Evolutionary conservation across 1,140 invertebrate species (phyloP).

Genomic region (Bradynema listronoti): DNA sequence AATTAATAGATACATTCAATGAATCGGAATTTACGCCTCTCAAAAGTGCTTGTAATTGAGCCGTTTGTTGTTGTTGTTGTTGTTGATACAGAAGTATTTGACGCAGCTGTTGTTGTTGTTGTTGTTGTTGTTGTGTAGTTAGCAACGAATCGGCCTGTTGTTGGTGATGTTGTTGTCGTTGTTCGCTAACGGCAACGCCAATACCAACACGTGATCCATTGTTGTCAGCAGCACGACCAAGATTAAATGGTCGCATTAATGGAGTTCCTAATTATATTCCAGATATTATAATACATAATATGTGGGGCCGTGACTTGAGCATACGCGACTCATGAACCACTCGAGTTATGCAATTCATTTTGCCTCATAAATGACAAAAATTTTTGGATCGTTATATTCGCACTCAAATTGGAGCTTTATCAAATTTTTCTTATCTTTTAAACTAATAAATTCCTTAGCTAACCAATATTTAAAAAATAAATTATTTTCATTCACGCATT

Average conservation of each 20-base stretch:
- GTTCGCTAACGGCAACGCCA: background rate
- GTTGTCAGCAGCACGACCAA: background rate
- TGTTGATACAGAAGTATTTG: background rate
- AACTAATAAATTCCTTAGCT: background rate
- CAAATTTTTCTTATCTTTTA: constrained; percentile 3
- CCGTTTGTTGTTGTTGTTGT: background rate
- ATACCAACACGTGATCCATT: background rate
- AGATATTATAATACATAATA: background rate
- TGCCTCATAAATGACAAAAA: background rate
- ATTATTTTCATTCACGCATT: background rate
- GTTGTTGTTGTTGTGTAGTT: background rate
- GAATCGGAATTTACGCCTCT: too few species aligned
- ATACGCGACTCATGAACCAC: background rate
- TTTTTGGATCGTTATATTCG: background rate
- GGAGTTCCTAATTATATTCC: constrained; percentile 5
- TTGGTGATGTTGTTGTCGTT: background rate
- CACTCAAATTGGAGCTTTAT: background rate
- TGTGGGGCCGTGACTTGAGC: background rate
- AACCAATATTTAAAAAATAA: background rate
- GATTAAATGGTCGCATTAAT: background rate
- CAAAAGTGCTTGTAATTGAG: background rate
- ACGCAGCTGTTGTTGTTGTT: background rate
- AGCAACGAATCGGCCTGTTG: background rate
- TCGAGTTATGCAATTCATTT: background rate
- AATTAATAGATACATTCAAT: too few species aligned